These are phyloP conservation scores for Rhopalosiphum nymphaeae DNA, from an alignment of 2,888 invertebrate species.

Conservation along the genomic window DNA sequence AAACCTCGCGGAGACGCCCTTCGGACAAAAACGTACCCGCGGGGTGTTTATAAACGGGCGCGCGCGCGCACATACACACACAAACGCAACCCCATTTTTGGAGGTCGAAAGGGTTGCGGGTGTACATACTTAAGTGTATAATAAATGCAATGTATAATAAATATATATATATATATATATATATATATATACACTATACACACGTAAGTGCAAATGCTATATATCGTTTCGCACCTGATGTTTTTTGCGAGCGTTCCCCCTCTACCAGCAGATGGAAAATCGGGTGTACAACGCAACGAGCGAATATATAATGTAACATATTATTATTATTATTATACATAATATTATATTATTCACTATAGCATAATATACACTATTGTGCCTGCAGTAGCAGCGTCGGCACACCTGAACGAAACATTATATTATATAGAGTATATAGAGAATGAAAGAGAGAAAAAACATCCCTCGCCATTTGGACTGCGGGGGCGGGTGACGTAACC, in stretches of 20 bases:
- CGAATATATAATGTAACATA: not conserved
- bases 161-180: not conserved
- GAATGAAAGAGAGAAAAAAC: not conserved
- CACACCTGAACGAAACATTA: slow-evolving; percentile 37
- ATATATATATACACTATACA: too few relatives aligned
- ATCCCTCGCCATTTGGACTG: slow-evolving; percentile 17
- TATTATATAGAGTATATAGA: not conserved
- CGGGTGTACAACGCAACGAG: slow-evolving; percentile 32
- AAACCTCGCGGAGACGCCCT: slow-evolving; percentile 31
- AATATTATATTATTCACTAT: slow-evolving; percentile 6
- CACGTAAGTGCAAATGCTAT: not conserved
- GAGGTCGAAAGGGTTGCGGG: slow-evolving; percentile 28
- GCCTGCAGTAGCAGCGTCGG: not conserved
- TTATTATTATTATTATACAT: not conserved
- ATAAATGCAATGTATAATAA: not conserved
- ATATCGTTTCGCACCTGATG: slow-evolving; percentile 52
- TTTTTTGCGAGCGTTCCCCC: slow-evolving; percentile 33
- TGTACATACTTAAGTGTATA: not conserved
- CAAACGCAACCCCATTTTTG: not conserved
- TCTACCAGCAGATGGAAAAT: slow-evolving; percentile 25
- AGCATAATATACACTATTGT: slow-evolving; percentile 1
- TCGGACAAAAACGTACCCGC: not conserved
- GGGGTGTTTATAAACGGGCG: not conserved
- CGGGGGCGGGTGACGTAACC: slow-evolving; percentile 52
- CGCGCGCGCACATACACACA: not conserved